phyloP scores from a whole-genome alignment of 2,113 vertebrate genomes.

The Atrichornis clamosus region DNA sequence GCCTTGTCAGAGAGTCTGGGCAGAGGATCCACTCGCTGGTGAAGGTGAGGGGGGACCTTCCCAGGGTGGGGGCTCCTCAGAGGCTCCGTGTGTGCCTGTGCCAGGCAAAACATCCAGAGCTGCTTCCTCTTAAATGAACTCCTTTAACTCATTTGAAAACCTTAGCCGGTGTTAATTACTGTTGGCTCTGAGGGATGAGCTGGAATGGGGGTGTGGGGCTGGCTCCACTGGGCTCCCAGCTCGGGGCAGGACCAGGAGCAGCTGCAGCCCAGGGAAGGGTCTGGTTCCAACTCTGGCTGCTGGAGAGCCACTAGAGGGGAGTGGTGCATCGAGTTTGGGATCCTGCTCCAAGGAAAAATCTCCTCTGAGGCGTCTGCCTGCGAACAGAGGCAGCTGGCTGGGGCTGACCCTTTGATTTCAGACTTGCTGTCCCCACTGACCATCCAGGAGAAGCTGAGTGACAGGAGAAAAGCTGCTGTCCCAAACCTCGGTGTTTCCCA shows the following conservation, averaged over 20 bases:
- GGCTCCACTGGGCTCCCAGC: not conserved
- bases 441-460: not conserved
- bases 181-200: not conserved
- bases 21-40: conserved; percentile 84
- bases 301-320: conserved; percentile 44
- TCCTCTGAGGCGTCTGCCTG: not conserved
- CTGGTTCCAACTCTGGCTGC: not conserved
- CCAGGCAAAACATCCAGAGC: not conserved
- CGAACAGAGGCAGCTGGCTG: not conserved
- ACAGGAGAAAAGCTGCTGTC: not conserved
- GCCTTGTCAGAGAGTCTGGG: conserved; percentile 76
- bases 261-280: not conserved
- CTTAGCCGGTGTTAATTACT: fast-evolving
- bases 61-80: not conserved
- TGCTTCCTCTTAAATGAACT: not conserved
- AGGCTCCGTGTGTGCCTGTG: not conserved
- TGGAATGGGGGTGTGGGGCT: not conserved
- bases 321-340: not conserved
- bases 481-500: not conserved
- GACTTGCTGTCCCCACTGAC: not conserved
- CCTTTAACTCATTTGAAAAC: not conserved
- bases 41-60: conserved; percentile 71
- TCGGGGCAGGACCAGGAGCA: fast-evolving
- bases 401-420: not conserved
- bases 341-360: not conserved